Evolutionary conservation across 2,797 vertebrate species (phyloP).

Genomic region (Sebastes steindachneri): DNA sequence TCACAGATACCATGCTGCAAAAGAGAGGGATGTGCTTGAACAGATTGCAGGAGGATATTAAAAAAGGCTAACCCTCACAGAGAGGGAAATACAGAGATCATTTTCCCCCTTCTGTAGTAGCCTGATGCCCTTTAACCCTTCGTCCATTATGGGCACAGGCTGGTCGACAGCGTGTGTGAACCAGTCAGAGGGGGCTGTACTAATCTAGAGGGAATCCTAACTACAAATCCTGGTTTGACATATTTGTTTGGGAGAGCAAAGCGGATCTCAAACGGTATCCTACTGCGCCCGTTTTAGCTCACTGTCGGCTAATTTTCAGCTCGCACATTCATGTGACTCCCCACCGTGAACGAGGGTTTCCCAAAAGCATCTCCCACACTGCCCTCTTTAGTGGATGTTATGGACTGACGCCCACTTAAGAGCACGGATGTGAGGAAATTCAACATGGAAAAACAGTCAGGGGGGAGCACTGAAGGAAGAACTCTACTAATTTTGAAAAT

Average conservation of each 20-base stretch:
- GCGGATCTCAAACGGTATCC: background rate
- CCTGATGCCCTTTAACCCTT: constrained; percentile 11
- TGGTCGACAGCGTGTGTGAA: background rate
- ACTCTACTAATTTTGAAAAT: background rate
- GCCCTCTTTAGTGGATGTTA: background rate
- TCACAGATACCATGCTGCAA: constrained; percentile 43
- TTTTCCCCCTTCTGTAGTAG: background rate
- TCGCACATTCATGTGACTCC: background rate
- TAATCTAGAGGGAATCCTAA: background rate
- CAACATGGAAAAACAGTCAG: background rate
- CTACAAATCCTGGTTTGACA: background rate
- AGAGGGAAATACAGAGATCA: constrained; percentile 6
- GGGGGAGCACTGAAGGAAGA: background rate
- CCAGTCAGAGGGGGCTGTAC: background rate
- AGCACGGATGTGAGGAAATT: background rate
- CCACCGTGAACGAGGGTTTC: background rate
- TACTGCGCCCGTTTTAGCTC: background rate
- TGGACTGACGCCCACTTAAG: background rate
- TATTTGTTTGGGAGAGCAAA: background rate
- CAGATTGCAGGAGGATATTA: constrained; percentile 44
- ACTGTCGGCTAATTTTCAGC: background rate
- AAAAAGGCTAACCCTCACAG: constrained; percentile 43
- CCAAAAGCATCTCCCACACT: background rate
- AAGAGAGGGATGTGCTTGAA: constrained; percentile 37
- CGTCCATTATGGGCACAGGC: background rate